phyloP scores from a whole-genome alignment of 92 coral and sea anemone species.

The Virgularia gustaviana region DNA sequence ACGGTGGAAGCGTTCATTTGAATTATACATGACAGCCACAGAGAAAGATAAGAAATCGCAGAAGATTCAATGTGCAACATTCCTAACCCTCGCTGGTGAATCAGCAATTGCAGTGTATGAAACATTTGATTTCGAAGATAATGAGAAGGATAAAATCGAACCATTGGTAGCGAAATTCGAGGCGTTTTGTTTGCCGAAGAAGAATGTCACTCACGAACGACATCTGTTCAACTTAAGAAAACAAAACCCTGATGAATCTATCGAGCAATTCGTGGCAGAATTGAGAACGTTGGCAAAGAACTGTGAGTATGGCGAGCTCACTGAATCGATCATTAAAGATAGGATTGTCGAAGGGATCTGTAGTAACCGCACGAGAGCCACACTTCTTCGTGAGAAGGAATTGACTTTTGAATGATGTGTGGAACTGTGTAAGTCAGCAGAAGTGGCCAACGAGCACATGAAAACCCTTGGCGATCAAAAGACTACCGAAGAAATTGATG shows the following conservation, averaged over 20 bases:
- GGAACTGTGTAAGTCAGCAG: no score
- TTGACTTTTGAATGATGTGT: no score
- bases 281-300: slow-evolving; percentile 34
- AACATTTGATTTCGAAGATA: slow-evolving; percentile 17
- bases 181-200: slow-evolving; percentile 40
- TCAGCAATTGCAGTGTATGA: slow-evolving; percentile 39
- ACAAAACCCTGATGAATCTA: slow-evolving; percentile 20
- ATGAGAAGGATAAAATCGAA: slow-evolving; percentile 32
- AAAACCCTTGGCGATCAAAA: no score
- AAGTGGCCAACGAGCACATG: no score
- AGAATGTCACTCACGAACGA: slow-evolving; percentile 38
- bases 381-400: no score
- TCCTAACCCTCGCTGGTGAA: slow-evolving; percentile 45
- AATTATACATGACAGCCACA: slow-evolving; percentile 34
- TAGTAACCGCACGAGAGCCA: no score
- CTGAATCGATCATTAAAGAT: not conserved
- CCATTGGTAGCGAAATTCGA: slow-evolving; percentile 31
- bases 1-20: slow-evolving; percentile 6
- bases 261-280: slow-evolving; percentile 36
- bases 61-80: slow-evolving; percentile 41
- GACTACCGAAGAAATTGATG: no score
- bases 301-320: no score
- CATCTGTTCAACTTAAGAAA: slow-evolving; percentile 41
- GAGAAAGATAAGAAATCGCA: slow-evolving; percentile 38
- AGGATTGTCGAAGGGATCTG: not conserved